Evolutionary conservation across 2,888 invertebrate species (phyloP).

Genomic region (Monopis laevigella): DNA sequence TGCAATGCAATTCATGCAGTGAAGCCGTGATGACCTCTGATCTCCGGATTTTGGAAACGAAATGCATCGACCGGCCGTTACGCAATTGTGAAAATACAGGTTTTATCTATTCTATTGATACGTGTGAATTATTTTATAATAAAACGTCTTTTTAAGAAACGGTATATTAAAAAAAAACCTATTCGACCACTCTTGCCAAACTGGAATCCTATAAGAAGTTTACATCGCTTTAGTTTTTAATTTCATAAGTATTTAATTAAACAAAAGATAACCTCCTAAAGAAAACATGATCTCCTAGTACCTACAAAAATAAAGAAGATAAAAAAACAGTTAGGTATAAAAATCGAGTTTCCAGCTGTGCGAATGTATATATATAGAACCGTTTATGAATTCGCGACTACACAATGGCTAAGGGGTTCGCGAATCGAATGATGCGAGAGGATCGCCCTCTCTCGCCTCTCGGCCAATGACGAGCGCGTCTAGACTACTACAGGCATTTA

Average conservation of each 20-base stretch:
- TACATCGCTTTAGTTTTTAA: too few species aligned
- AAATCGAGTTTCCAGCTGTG: too few species aligned
- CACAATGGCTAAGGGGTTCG: slow-evolving; percentile 19
- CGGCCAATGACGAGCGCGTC: slow-evolving; percentile 46
- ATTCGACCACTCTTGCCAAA: too few species aligned
- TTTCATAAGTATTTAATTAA: too few species aligned
- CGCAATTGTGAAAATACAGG: slow-evolving; percentile 43
- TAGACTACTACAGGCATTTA: slow-evolving; percentile 34
- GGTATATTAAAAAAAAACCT: too few species aligned
- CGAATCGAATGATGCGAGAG: slow-evolving; percentile 54
- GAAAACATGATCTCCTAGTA: too few species aligned
- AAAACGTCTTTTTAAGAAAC: slow-evolving; percentile 24
- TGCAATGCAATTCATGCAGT: slow-evolving; percentile 10
- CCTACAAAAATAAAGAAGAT: too few species aligned
- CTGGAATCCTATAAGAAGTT: too few species aligned
- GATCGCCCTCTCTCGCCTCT: slow-evolving; percentile 54
- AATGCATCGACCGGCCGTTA: slow-evolving; percentile 28
- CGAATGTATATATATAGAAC: too few species aligned
- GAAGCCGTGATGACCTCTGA: slow-evolving; percentile 40
- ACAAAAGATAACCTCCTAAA: too few species aligned
- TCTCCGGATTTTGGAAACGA: slow-evolving; percentile 29
- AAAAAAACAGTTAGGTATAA: too few species aligned
- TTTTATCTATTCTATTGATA: slow-evolving; percentile 26
- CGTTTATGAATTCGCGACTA: slow-evolving; percentile 43
- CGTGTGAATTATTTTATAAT: slow-evolving; percentile 41